A percentile compares a stretch with the other conserved stretches of the same genome.
phyloP scores from a whole-genome alignment of 2,888 invertebrate species.

The Cheilosia pagana region DNA sequence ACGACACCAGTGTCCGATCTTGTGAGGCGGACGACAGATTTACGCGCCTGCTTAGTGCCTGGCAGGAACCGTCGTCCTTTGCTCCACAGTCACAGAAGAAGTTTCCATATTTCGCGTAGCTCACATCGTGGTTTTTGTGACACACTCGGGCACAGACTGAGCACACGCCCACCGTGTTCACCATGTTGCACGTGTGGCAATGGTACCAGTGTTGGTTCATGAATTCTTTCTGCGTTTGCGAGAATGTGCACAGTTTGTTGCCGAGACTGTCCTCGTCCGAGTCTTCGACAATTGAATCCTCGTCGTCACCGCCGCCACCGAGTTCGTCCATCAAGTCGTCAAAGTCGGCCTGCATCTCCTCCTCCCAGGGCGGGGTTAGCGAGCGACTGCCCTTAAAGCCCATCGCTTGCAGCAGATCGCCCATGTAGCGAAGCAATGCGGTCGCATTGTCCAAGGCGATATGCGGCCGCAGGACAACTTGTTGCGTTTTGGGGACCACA shows the following conservation, averaged over 20 bases:
- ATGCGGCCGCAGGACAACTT: conserved; percentile 77
- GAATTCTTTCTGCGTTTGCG: conserved; percentile 98
- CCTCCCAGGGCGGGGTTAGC: conserved; percentile 91
- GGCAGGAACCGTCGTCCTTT: conserved; percentile 93
- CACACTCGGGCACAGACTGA: conserved; percentile 98
- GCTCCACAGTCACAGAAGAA: conserved; percentile 99
- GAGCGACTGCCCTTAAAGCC: conserved; percentile 84
- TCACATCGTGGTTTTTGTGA: conserved; percentile 97
- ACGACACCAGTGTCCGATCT: conserved; percentile 73
- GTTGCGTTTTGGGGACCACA: conserved; percentile 73
- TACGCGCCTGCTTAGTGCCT: conserved; percentile 84
- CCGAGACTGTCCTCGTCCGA: conserved; percentile 83
- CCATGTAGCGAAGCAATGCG: conserved; percentile 92
- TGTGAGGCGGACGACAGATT: conserved; percentile 64
- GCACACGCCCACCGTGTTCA: conserved; percentile 99
- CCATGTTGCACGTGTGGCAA: conserved; percentile 99
- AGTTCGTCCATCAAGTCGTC: conserved; percentile 94
- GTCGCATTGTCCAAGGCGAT: conserved; percentile 90
- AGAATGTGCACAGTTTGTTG: conserved; percentile 96
- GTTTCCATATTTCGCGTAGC: conserved; percentile 98
- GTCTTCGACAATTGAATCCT: conserved; percentile 94
- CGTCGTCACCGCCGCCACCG: conserved; percentile 95
- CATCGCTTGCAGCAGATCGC: conserved; percentile 86
- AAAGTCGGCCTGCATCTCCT: conserved; percentile 89
- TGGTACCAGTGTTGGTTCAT: conserved; percentile 99